Conservation (phyloP, 2,797 vertebrate species). For the Ctenopoma multispine region DNA sequence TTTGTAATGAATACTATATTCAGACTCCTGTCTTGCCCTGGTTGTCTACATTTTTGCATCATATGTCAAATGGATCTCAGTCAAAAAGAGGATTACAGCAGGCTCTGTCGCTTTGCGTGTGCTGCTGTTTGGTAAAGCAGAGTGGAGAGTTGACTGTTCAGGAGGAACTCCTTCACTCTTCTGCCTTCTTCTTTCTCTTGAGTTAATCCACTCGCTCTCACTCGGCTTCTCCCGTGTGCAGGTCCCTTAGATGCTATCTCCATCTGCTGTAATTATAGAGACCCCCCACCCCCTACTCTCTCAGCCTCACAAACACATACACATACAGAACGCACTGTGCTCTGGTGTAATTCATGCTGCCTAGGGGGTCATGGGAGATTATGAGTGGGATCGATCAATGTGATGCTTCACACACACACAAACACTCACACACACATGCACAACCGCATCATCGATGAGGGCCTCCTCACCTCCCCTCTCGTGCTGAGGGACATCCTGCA, state of each 20-base stretch:
- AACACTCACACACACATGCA: slow-evolving; percentile 57
- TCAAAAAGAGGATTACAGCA: background rate
- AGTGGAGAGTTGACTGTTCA: slow-evolving; percentile 12
- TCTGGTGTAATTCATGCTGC: slow-evolving; percentile 83
- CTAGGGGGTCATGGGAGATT: slow-evolving; percentile 83
- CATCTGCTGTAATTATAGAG: slow-evolving; percentile 82
- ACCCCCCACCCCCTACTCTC: slow-evolving; percentile 59
- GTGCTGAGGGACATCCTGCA: slow-evolving; percentile 84
- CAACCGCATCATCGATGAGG: slow-evolving; percentile 82
- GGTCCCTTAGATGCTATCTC: slow-evolving; percentile 78
- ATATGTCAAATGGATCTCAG: slow-evolving; percentile 7
- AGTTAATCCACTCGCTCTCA: slow-evolving; percentile 78
- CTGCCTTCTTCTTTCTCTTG: slow-evolving; percentile 59
- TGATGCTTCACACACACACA: slow-evolving; percentile 82
- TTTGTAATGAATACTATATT: background rate
- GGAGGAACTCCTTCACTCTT: slow-evolving; percentile 52
- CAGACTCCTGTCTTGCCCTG: background rate
- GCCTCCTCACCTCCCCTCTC: slow-evolving; percentile 80
- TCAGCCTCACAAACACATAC: slow-evolving; percentile 61
- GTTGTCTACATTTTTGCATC: background rate
- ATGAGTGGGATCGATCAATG: slow-evolving; percentile 85
- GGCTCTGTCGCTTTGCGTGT: slow-evolving; percentile 3
- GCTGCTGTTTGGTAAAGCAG: slow-evolving; percentile 30
- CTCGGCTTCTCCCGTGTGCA: slow-evolving; percentile 63
- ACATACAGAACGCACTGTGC: slow-evolving; percentile 69